A percentile compares a stretch with the other conserved stretches of the same genome.
Evolutionary conservation across 2,888 invertebrate genomes (phyloP).

Genomic region (Gryllus longicercus): DNA sequence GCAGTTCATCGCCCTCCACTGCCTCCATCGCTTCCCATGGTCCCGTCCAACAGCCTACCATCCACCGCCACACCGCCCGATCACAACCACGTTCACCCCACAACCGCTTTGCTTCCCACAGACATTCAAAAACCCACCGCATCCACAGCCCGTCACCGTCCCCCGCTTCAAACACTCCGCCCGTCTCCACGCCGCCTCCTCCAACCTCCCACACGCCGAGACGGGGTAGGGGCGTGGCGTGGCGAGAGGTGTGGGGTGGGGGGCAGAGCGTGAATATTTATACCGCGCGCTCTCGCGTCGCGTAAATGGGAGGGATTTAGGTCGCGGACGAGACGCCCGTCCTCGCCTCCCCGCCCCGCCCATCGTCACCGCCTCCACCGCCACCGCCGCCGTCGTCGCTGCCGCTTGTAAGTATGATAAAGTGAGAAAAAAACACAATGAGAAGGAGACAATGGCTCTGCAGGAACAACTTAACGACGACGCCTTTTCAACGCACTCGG

Average conservation of each 20-base stretch:
- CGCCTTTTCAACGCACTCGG: background rate
- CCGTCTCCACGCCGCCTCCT: background rate
- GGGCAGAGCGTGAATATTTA: background rate
- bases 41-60: too few relatives aligned
- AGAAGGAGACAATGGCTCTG: background rate
- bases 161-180: too few relatives aligned
- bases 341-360: background rate
- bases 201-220: background rate
- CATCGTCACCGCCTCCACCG: background rate
- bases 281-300: background rate
- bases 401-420: background rate
- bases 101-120: too few relatives aligned
- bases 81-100: too few relatives aligned
- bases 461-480: constrained; percentile 11
- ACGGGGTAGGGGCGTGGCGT: too few relatives aligned
- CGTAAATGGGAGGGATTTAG: background rate
- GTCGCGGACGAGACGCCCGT: background rate
- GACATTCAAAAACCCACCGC: too few relatives aligned
- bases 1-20: too few relatives aligned
- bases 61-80: too few relatives aligned
- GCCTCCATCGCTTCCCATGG: too few relatives aligned
- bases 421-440: background rate
- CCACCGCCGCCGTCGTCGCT: background rate
- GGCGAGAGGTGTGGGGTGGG: too few relatives aligned
- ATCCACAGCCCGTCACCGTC: too few relatives aligned